Evolutionary conservation across 1,140 invertebrate genomes (phyloP).

Genomic region (Drosophila pallidifrons): DNA sequence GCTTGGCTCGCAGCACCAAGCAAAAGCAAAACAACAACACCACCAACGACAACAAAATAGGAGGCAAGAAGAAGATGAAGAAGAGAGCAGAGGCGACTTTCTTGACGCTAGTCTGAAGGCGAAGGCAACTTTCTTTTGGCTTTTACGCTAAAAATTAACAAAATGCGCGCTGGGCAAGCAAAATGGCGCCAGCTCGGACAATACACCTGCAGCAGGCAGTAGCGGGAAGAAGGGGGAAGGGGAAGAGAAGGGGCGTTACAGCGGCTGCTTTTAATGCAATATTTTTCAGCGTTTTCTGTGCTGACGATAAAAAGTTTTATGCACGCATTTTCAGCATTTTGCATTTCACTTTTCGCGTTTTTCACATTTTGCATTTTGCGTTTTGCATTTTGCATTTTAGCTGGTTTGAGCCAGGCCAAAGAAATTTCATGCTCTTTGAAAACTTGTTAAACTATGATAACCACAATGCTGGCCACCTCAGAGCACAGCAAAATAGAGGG

Average conservation of each 20-base stretch:
- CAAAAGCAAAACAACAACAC: constrained; percentile 21
- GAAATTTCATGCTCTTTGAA: constrained; percentile 82
- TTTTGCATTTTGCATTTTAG: constrained; percentile 64
- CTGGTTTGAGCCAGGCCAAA: constrained; percentile 52
- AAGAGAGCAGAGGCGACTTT: constrained; percentile 10
- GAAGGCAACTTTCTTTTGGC: constrained; percentile 60
- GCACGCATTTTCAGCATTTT: constrained; percentile 67
- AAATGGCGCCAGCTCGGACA: constrained; percentile 65
- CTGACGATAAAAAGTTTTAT: constrained; percentile 77
- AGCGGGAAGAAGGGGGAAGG: neutral
- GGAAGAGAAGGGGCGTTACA: constrained; percentile 5
- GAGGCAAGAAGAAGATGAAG: neutral
- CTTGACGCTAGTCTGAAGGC: constrained; percentile 33
- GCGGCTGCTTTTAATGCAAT: constrained; percentile 73
- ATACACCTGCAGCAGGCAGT: constrained; percentile 65
- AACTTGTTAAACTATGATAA: constrained; percentile 84
- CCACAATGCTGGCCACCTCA: constrained; percentile 72
- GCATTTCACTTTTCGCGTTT: constrained; percentile 51
- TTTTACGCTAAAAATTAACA: constrained; percentile 66
- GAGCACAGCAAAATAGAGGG: constrained; percentile 14
- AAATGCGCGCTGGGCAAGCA: constrained; percentile 68
- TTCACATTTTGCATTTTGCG: constrained; percentile 64
- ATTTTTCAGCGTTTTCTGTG: constrained; percentile 64
- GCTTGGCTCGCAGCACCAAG: constrained; percentile 32
- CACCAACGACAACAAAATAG: constrained; percentile 45